A percentile compares a stretch with the other conserved stretches of the same genome.
phyloP scores from a whole-genome alignment of 1,140 invertebrate species.

The Anthonomus grandis region DNA sequence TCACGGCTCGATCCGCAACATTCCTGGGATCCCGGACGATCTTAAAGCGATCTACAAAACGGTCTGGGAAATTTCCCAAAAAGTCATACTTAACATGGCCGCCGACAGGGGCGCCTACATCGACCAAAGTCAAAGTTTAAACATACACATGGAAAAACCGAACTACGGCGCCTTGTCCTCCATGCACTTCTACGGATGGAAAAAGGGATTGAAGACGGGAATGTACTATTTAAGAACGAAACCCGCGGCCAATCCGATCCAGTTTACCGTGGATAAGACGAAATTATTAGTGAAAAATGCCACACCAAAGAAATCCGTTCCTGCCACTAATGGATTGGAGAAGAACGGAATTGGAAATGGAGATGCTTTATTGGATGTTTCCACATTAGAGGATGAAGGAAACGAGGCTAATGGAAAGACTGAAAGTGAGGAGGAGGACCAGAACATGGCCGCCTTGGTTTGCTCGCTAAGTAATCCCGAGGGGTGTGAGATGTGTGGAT shows the following conservation, averaged over 20 bases:
- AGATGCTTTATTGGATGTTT: neutral
- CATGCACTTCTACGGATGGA: constrained; percentile 99
- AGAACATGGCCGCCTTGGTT: constrained; percentile 71
- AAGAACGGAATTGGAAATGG: constrained; percentile 25
- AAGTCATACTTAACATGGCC: constrained; percentile 93
- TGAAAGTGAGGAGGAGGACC: constrained; percentile 49
- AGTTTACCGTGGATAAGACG: constrained; percentile 96
- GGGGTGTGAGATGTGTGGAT: constrained; percentile 82
- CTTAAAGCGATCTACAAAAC: constrained; percentile 94
- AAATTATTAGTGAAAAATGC: constrained; percentile 57
- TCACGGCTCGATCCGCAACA: constrained; percentile 92
- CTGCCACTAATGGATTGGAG: too few relatives aligned
- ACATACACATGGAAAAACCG: constrained; percentile 93
- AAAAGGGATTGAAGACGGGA: constrained; percentile 94
- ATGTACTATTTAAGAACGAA: constrained; percentile 99
- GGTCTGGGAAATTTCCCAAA: constrained; percentile 98
- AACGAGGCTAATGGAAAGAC: constrained; percentile 38
- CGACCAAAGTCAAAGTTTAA: constrained; percentile 97
- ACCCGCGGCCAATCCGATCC: constrained; percentile 92
- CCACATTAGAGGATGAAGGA: constrained; percentile 42
- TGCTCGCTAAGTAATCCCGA: constrained; percentile 91
- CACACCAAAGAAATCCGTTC: constrained; percentile 26
- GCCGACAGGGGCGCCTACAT: constrained; percentile 97
- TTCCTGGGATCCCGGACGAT: constrained; percentile 83
- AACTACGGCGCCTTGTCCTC: constrained; percentile 92